Evolutionary conservation across 2,113 vertebrate species (phyloP).

Genomic region (Eudorcas thomsonii): DNA sequence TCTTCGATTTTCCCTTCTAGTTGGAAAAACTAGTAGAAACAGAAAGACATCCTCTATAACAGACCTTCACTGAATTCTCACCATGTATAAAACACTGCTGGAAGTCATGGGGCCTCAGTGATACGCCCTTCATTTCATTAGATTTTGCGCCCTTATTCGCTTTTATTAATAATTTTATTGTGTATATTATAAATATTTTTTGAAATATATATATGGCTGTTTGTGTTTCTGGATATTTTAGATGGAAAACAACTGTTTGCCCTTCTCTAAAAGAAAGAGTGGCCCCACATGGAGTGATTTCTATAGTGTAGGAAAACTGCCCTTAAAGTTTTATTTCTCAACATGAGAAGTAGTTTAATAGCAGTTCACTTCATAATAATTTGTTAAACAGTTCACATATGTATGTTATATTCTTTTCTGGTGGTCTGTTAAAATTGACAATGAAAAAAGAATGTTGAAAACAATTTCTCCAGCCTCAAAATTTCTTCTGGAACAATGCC

Average conservation of each 20-base stretch:
- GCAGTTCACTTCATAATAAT: not conserved
- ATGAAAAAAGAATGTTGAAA: not conserved
- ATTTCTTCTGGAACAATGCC: not conserved
- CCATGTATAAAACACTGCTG: not conserved
- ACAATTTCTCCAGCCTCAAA: not conserved
- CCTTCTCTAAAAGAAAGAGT: not conserved
- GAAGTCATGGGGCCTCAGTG: not conserved
- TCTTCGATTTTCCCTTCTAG: not conserved
- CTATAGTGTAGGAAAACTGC: not conserved
- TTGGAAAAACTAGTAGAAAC: not conserved
- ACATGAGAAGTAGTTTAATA: not conserved
- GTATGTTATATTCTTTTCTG: not conserved
- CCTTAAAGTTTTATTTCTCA: not conserved
- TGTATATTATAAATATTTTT: not conserved
- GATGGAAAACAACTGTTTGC: not conserved
- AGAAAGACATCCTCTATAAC: not conserved
- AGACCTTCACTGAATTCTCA: not conserved
- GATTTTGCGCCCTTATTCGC: not conserved
- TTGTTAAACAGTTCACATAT: not conserved
- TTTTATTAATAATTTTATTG: not conserved
- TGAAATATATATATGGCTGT: not conserved
- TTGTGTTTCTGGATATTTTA: slow-evolving; percentile 17
- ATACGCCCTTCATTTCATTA: not conserved
- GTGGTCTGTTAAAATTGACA: not conserved
- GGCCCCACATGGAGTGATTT: not conserved